phyloP scores from a whole-genome alignment of 2,797 vertebrate species.

The Aphelocoma californica region DNA sequence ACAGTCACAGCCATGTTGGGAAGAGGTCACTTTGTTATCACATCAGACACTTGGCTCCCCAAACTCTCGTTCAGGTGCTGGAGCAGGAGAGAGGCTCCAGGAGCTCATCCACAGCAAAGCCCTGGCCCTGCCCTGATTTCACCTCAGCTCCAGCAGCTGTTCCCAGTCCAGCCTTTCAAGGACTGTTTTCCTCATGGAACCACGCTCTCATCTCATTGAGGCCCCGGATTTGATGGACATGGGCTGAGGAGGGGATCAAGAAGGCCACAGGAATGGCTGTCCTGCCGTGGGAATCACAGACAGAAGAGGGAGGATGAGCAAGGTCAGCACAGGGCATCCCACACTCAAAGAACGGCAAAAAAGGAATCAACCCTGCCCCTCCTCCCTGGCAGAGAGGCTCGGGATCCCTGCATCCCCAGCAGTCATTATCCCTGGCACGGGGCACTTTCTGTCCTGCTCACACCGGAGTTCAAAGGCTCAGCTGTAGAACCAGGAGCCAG shows the following conservation, averaged over 20 bases:
- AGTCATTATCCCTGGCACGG: background rate
- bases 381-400: background rate
- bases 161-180: background rate
- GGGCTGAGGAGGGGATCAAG: background rate
- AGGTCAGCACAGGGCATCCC: background rate
- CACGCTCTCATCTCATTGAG: rapidly evolving
- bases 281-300: background rate
- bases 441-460: background rate
- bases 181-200: background rate
- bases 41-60: background rate
- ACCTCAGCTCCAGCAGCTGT: background rate
- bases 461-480: background rate
- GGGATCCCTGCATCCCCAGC: rapidly evolving
- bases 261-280: rapidly evolving
- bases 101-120: background rate
- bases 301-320: background rate
- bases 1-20: rapidly evolving
- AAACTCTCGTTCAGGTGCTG: rapidly evolving
- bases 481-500: background rate
- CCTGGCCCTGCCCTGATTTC: background rate
- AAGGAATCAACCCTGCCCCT: background rate
- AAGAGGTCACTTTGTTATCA: rapidly evolving
- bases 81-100: background rate
- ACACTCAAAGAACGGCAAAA: background rate
- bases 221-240: rapidly evolving